Conservation (phyloP, 2,888 invertebrate genomes). For the Ellobium chinense region DNA sequence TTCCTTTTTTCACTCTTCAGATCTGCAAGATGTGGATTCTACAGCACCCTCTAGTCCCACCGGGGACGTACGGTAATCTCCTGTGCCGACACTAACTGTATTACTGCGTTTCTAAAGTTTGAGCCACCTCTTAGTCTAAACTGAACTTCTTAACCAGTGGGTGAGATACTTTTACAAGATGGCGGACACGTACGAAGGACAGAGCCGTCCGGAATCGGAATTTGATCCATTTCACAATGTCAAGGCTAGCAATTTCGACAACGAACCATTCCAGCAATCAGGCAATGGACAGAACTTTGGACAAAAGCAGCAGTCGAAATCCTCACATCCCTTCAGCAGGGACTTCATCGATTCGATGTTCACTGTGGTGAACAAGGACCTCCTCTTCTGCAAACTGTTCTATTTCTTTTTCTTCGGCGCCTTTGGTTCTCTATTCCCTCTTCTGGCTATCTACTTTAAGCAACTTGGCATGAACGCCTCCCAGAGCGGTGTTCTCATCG, state of each 20-base stretch:
- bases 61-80: no score
- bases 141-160: no score
- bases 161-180: no score
- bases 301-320: constrained; percentile 3
- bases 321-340: constrained; percentile 49
- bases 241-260: constrained; percentile 3
- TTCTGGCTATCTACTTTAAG: constrained; percentile 99
- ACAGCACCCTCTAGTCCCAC: no score
- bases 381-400: constrained; percentile 96
- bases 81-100: no score
- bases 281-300: background rate
- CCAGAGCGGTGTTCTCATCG: constrained; percentile 91
- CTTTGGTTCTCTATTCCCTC: constrained; percentile 97
- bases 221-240: constrained; percentile 32
- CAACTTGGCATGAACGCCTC: constrained; percentile 99
- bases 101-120: no score
- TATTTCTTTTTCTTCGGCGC: constrained; percentile 99
- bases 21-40: no score
- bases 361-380: constrained; percentile 70
- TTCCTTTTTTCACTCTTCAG: no score
- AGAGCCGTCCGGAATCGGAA: constrained; percentile 10
- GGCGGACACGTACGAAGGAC: constrained; percentile 5
- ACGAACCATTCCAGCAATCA: background rate
- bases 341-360: constrained; percentile 70
- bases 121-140: no score